phyloP scores from a whole-genome alignment of 2,113 vertebrate genomes.

The Oenanthe melanoleuca region DNA sequence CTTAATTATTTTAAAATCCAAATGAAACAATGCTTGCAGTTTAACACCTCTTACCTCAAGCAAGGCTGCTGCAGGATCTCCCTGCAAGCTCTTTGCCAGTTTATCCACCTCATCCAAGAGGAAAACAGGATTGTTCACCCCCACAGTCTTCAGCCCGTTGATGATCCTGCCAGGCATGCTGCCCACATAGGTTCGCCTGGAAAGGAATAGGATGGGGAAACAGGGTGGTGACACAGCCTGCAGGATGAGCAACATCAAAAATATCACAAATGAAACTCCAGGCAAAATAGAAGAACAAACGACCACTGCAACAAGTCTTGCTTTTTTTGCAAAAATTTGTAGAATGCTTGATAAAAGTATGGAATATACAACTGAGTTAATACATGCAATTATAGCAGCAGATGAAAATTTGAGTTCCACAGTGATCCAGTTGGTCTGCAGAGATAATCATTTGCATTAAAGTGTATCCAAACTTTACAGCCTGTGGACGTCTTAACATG shows the following conservation, averaged over 20 bases:
- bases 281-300: background rate
- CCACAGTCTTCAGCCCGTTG: slow-evolving; percentile 92
- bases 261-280: background rate
- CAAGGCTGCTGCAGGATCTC: slow-evolving; percentile 94
- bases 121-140: slow-evolving; percentile 95
- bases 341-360: background rate
- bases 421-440: background rate
- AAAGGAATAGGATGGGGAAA: background rate
- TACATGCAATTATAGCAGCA: background rate
- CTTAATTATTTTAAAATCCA: background rate
- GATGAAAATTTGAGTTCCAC: background rate
- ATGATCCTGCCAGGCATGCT: slow-evolving; percentile 98
- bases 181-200: slow-evolving; percentile 93
- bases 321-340: background rate
- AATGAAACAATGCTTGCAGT: background rate
- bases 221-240: background rate
- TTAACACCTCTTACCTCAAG: slow-evolving; percentile 85
- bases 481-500: background rate
- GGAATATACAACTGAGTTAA: background rate
- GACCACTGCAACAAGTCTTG: background rate
- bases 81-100: slow-evolving; percentile 93
- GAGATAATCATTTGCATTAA: background rate
- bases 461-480: background rate
- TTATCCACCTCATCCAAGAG: slow-evolving; percentile 97
- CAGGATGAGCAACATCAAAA: background rate